Base-by-base conservation (phyloP, 2,113 vertebrate genomes). In the Rousettus leschenaultii region DNA sequence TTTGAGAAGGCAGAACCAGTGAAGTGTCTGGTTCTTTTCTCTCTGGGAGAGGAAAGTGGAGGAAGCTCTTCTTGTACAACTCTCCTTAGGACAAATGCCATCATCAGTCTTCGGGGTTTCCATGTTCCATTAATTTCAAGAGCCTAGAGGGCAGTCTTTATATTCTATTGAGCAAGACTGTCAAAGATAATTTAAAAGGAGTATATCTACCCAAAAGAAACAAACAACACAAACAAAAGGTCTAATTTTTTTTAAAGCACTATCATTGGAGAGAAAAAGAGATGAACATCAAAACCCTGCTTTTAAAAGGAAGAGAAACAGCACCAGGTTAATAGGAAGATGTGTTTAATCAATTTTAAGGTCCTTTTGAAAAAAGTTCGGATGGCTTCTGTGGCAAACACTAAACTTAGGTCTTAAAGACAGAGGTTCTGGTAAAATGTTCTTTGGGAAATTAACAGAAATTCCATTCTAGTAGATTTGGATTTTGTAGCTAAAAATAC, bases 401-500 rank as follows among this genome's bases (percentile, higher is more conserved):
- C 30, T 87, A 75, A 92, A 85, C 61, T 91, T 93, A 95, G 45
- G 71, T 91, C 63, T 91, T 92, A 89, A 85, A 95, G 63, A 92
- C 48, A 71, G 82, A 91, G 63, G 65, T 74, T 96, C 45, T 91
- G 33, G 57, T 86, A 57, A 70, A 71, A 86, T 78, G 38, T 55
- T 95, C 83, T 96, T 82, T 59, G 57, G 73, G 63, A 96, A 93
- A 96, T 94, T 78, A 87, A 78, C 66, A 97, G 57, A 94, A 95
- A 96, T 83, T 91, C 61, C 78, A 93, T 79, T 91, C 66, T 91
- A 79, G 45, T 53, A 94, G 68, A 88, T 74, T 93, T 94, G 78
- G 66, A 91, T 95, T 95, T 96, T 95, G 45, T 95, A 95, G 97
- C 89, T 96, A 96, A 96, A 95, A 95, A 97, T 95, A 97, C 22